These are phyloP conservation scores for Proteles cristata DNA, from an alignment of 2,113 vertebrate genomes.

Conservation along the genomic window DNA sequence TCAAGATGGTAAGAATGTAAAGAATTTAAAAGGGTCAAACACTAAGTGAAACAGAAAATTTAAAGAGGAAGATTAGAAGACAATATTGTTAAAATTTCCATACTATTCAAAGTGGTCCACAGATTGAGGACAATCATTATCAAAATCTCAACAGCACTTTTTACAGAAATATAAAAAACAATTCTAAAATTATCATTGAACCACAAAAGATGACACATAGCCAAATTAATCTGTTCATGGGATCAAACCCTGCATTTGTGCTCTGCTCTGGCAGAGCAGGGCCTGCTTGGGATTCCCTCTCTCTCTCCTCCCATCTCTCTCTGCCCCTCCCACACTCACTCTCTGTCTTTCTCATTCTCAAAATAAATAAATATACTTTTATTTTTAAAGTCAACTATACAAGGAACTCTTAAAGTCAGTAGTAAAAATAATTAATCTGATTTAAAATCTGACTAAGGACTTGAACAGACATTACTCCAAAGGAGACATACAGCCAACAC, in stretches of 20 bases:
- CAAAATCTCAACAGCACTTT: background rate
- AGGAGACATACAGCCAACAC: background rate
- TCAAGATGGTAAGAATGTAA: slow-evolving; percentile 1
- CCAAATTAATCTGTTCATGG: background rate
- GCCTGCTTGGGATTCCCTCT: too few relatives aligned
- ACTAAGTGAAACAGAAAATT: background rate
- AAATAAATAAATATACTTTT: too few relatives aligned
- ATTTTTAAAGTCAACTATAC: too few relatives aligned
- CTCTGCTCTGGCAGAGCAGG: too few relatives aligned
- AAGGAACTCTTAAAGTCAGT: background rate
- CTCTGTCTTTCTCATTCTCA: too few relatives aligned
- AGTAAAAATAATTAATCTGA: background rate
- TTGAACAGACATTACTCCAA: background rate
- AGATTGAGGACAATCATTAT: background rate
- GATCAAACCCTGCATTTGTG: too few relatives aligned
- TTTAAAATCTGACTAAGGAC: background rate
- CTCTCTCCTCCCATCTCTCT: too few relatives aligned
- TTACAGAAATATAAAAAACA: background rate
- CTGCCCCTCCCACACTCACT: too few relatives aligned
- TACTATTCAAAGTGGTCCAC: background rate
- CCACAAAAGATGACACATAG: background rate
- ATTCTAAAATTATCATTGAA: background rate
- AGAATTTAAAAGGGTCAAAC: background rate
- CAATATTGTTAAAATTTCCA: background rate
- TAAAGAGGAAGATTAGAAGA: background rate